Base-by-base conservation (phyloP, 2,113 vertebrate genomes). In the Mormyrus lacerda region DNA sequence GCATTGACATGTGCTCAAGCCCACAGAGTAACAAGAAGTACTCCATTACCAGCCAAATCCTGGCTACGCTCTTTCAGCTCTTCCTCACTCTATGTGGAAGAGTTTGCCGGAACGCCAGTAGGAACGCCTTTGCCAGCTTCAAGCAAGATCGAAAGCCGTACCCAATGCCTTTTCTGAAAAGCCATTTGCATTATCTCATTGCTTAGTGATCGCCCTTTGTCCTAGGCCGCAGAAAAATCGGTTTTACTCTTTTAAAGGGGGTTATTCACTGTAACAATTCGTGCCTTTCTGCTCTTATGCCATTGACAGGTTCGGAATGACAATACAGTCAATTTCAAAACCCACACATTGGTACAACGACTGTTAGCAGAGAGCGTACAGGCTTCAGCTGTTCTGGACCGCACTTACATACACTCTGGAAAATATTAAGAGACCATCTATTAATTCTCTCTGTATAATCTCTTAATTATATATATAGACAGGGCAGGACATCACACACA, bases 31-130 rank as follows among this genome's bases (percentile, higher is more conserved):
- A 87, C 48, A 19, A 3, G 13, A 90, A 89, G 76, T 90, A 91
- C 90, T 93, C 90, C 93, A 88, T 90, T 87, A n/a, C 4, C 87
- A 44, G 93, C 92, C 93, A 92, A 89, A 50, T 50, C 50, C 55
- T 17, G 58, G n/a, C 82, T 87, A 58, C 53, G 9, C 19, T 91
- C 91, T 90, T 90, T 90, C 88, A 87, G 88, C 89, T 91, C 92
- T 92, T 89, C 58, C 3, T 69, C 44, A 85, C 58, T 8, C 21
- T 47, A 45, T 53, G 76, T 27, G 79, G 85, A 91, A 90, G 19
- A 44, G n/a, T 65, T n/a, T 58, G 39, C 27, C 48, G 0, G 73
- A 51, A 86, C 39, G 15, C 65, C 35, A 87, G 47, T 55, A 13
- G 13, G 79, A 83, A 35, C 51, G 31, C 8, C 55, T 24, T 13